Conservation (phyloP, 2,797 vertebrate genomes). For the Coendou prehensilis region DNA sequence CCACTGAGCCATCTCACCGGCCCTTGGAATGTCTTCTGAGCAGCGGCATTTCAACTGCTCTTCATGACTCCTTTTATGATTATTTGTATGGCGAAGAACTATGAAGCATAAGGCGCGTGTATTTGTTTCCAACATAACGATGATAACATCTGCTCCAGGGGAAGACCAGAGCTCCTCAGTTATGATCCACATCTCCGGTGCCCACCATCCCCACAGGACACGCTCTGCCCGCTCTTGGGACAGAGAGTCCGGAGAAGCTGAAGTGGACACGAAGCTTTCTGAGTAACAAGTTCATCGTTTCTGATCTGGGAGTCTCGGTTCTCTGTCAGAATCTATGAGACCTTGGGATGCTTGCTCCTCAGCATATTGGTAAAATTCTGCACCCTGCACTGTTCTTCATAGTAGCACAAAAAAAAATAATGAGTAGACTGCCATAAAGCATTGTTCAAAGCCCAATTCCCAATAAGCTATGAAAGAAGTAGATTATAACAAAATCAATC, state of each 20-base stretch:
- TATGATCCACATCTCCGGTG: too few species aligned
- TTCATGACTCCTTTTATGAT: not conserved
- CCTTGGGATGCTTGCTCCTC: not conserved
- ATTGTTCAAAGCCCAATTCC: not conserved
- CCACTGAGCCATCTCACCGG: too few species aligned
- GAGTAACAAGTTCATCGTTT: not conserved
- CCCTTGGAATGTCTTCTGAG: not conserved
- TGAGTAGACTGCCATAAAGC: not conserved
- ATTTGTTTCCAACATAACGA: not conserved
- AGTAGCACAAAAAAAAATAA: not conserved
- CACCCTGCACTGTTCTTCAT: not conserved
- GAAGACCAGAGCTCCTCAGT: not conserved
- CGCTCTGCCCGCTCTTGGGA: not conserved
- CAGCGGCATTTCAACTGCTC: not conserved
- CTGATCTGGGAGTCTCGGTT: not conserved
- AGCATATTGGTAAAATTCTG: not conserved
- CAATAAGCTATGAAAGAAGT: not conserved
- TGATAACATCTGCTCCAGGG: not conserved
- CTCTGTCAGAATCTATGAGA: not conserved
- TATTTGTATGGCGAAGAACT: not conserved
- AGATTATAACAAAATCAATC: not conserved
- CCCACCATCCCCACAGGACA: not conserved
- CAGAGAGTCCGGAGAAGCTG: not conserved
- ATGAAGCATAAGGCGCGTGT: not conserved
- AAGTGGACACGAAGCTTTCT: not conserved